Base-by-base conservation (phyloP, 2,888 invertebrate species). In the Hypomecis atomaria region DNA sequence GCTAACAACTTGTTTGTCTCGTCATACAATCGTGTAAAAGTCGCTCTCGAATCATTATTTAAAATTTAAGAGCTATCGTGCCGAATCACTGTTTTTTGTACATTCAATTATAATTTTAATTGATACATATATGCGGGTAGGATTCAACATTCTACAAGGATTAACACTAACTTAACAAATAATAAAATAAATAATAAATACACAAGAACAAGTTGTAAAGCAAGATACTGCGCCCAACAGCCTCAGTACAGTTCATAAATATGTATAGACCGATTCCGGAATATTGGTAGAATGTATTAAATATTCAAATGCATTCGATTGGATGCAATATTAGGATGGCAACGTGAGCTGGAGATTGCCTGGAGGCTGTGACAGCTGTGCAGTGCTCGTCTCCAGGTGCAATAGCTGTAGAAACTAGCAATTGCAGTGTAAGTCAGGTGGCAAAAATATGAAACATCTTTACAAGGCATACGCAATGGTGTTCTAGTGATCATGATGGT, bases 271-370 rank as follows among this genome's bases (percentile, higher is more conserved):
- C 62, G 67, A 66, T 71, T 60, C 62, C 58, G 59, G 71, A 59
- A 70, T 73, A 72, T 72, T 70, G 71, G 65, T 52, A 60, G 67
- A 57, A 60, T 58, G 56, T 67, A 78, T 78, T 78, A 78, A 78
- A 76, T 73, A 81, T 79, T 80, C 79, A 79, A 76, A 81, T 76
- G 77, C 75, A 78, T 74, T 71, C 77, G 73, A 76, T 75, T 73
- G 71, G 72, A 65, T 73, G 71, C 68, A 69, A 62, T 70, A 71
- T 71, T 71, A 71, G 71, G 68, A 63, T 33, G 61, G 62, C 52
- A 47, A 42, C 54, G 55, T 34, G 40, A 45, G 54, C 48, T 43
- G 38, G 44, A 55, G 59, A 64, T 59, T 64, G 63, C 55, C 53
- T 49, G 54, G 47, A 59, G 59, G 63, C 62, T 38, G 37, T 37